These are phyloP conservation scores for Oceanodroma leucorhoa DNA, from an alignment of 2,797 vertebrate species.

Conservation along the genomic window DNA sequence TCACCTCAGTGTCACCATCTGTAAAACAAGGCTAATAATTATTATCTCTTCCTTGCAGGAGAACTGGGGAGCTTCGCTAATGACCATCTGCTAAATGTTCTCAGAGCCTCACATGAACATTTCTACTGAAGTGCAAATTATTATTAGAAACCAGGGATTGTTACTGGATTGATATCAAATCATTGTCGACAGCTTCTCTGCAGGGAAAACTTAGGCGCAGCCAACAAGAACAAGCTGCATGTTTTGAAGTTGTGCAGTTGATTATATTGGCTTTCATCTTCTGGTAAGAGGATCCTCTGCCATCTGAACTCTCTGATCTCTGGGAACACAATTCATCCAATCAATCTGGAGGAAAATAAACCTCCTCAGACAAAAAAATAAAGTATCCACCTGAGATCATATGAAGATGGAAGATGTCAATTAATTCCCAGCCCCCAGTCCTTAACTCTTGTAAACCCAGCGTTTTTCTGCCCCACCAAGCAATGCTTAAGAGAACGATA, in stretches of 20 bases:
- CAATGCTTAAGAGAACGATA: background rate
- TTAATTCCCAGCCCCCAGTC: background rate
- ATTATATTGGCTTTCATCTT: constrained; percentile 72
- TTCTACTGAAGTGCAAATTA: constrained; percentile 70
- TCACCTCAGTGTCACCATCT: constrained; percentile 55
- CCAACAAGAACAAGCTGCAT: constrained; percentile 71
- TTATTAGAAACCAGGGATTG: constrained; percentile 70
- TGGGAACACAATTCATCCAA: constrained; percentile 63
- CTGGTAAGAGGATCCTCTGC: constrained; percentile 66
- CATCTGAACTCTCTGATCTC: constrained; percentile 70
- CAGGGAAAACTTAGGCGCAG: constrained; percentile 65
- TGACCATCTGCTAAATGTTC: constrained; percentile 65
- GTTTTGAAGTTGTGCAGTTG: constrained; percentile 72
- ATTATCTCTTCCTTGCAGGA: constrained; percentile 67
- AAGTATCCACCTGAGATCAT: constrained; percentile 61
- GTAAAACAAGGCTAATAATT: constrained; percentile 60
- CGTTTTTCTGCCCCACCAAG: background rate
- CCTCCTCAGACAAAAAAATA: constrained; percentile 47
- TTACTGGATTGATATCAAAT: constrained; percentile 71
- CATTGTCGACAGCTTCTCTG: constrained; percentile 68
- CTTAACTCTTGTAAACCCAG: constrained; percentile 11
- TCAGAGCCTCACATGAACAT: constrained; percentile 59
- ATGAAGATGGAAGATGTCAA: constrained; percentile 35
- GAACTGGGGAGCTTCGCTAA: constrained; percentile 38
- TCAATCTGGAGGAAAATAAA: constrained; percentile 64